Evolutionary conservation across 2,888 invertebrate species (phyloP), one percentile per base, ranked within the genome.

Genomic region (Ochropacha duplaris): DNA sequence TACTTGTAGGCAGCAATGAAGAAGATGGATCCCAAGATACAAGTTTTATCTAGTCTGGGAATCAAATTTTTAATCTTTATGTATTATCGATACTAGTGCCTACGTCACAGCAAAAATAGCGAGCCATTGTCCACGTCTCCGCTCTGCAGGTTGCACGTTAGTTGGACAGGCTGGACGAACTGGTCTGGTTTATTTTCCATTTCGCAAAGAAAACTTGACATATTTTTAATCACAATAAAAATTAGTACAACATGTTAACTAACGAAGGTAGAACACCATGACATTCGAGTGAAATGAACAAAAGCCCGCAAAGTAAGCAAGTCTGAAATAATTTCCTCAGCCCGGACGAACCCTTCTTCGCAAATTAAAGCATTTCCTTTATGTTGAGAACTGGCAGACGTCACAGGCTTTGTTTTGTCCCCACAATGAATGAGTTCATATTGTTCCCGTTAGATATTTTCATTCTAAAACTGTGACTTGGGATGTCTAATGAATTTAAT

Each of bases 341-440:
- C 51, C n/a, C n/a, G n/a, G 36, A n/a, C 39, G 50, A 44, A 44
- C 55, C 55, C 54, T 61, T 58, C 57, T 58, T 60, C 24, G 57
- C 52, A 62, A 65, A 71, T 71, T 69, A 64, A 62, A 57, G 56
- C 74, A 74, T 74, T 69, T 66, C 62, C 58, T 65, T 65, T 60
- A 78, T 79, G 76, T 76, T 72, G 74, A 75, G 73, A 75, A 68
- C 61, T 58, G 68, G 68, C 72, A 74, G 75, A 81, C 78, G 75
- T 74, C 81, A 78, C 61, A 58, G 60, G 70, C 72, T 79, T 81
- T 79, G 80, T 81, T 76, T 72, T 50, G 19, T 44, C 44, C 19
- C 44, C 44, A 44, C 19, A 44, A 44, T 44, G 44, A 16, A 9
- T 19, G 39, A 19, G 8, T 19, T 44, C 9, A 44, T 44, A 44